These are phyloP conservation scores for Acestrorhynchus altus DNA, from an alignment of 2,797 vertebrate genomes.

Conservation along the genomic window DNA sequence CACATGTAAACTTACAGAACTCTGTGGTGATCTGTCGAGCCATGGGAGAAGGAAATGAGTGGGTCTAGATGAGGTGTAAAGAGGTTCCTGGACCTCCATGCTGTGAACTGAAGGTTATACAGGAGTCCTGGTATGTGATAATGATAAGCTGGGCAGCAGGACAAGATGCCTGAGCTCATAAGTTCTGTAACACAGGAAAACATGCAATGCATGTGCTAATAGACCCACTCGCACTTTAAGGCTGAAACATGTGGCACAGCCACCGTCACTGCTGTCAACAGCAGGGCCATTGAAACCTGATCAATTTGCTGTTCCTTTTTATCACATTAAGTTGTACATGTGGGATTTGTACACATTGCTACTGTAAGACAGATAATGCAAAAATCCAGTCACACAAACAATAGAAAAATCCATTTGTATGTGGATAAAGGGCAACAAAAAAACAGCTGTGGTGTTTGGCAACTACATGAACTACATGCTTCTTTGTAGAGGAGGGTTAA, in stretches of 20 bases:
- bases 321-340: too few relatives aligned
- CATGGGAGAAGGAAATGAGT: constrained; percentile 46
- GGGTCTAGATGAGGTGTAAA: constrained; percentile 41
- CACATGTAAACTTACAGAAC: constrained; percentile 25
- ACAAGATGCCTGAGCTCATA: constrained; percentile 58
- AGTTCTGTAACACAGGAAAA: not conserved
- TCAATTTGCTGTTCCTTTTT: too few relatives aligned
- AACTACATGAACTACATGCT: too few relatives aligned
- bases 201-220: not conserved
- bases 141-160: constrained; percentile 67
- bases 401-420: too few relatives aligned
- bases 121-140: constrained; percentile 67
- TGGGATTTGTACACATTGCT: too few relatives aligned
- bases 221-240: not conserved
- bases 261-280: not conserved
- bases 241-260: not conserved
- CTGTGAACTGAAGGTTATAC: constrained; percentile 54
- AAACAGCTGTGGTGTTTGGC: too few relatives aligned
- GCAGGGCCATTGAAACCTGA: too few relatives aligned
- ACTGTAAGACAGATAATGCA: too few relatives aligned
- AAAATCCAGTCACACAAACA: too few relatives aligned
- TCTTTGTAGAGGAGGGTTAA: too few relatives aligned
- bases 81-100: constrained; percentile 31
- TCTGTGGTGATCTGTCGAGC: constrained; percentile 40
- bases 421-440: too few relatives aligned